Evolutionary conservation across 92 coral and sea anemone species (phyloP), one percentile per base, ranked within the genome.

Genomic region (Plumapathes pennacea): DNA sequence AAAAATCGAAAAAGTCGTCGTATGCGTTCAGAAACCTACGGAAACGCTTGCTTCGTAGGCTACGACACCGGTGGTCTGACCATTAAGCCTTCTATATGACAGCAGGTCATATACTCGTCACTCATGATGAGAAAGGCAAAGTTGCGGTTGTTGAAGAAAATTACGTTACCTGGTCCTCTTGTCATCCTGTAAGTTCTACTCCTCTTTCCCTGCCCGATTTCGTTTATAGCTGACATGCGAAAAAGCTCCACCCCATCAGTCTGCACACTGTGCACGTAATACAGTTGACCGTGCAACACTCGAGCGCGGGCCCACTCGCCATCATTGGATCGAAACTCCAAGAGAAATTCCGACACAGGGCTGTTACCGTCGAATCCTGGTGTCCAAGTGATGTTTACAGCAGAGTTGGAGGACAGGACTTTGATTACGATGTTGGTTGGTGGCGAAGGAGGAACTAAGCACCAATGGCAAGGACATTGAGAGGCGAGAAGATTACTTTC

Each of bases 331-430:
- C 59, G 77, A 66, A 82, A 72, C 50, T 91, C 89, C 50, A 91
- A 63, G 14, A 76, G 15, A 21, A 78, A 91, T 81, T 64, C 69
- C 50, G 80, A 45, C 22, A 91, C 77, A 18, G 76, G 66, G 50
- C 91, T 78, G 61, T 88, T 71, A 2, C 97, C 96, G 18, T 85
- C 84, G 25, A 70, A 67, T 37, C 85, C 81, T 10, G 67, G 83
- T 19, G 62, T 54, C 97, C 97, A 91, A 12, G 84, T 64, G 68
- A 91, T 87, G 63, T 91, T 91, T 21, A 91, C 76, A 10, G 96
- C 95, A 0, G 89, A 54, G 7, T 57, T 53, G 43, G 61, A 33
- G 13, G 54, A 42, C 5, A 82, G 60, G 32, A 63, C 23, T 1
- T 9, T 47, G 75, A 88, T 83, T 10, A 38, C 36, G 18, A 91